A percentile compares a stretch with the other conserved stretches of the same genome.
Evolutionary conservation across 2,888 invertebrate genomes (phyloP).

Genomic region (Drosophila austrosaltans): DNA sequence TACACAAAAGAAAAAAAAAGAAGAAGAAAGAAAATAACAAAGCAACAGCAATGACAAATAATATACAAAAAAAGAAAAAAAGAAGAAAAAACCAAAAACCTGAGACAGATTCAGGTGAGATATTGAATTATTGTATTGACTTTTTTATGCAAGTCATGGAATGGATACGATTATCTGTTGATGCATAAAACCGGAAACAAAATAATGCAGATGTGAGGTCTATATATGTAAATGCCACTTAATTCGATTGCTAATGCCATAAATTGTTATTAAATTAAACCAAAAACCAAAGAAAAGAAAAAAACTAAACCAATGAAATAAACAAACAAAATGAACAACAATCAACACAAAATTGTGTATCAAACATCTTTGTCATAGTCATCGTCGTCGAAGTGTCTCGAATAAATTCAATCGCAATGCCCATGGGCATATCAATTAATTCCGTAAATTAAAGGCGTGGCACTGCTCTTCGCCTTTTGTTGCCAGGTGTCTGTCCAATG

Average conservation of each 20-base stretch:
- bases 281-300: background rate
- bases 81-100: background rate
- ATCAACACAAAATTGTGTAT: background rate
- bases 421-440: conserved; percentile 19
- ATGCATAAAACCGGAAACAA: conserved; percentile 9
- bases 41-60: background rate
- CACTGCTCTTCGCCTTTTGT: background rate
- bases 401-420: conserved; percentile 1
- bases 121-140: background rate
- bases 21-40: conserved; percentile 12
- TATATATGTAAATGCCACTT: conserved; percentile 5
- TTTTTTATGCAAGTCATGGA: conserved; percentile 5
- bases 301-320: background rate
- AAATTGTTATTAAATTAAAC: conserved; percentile 9
- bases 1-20: conserved; percentile 15
- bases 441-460: conserved; percentile 12
- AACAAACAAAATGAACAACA: background rate
- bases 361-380: conserved; percentile 3
- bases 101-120: conserved; percentile 2
- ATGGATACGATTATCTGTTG: background rate
- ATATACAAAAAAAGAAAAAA: conserved; percentile 12
- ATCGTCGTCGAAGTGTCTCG: background rate
- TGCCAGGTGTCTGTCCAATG: background rate
- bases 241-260: background rate
- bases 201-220: background rate